Percentiles rank a stretch among this genome's conserved stretches.
Evolutionary conservation across 1,140 invertebrate species (phyloP).

Genomic region (silkworm (Bombyx mori)): DNA sequence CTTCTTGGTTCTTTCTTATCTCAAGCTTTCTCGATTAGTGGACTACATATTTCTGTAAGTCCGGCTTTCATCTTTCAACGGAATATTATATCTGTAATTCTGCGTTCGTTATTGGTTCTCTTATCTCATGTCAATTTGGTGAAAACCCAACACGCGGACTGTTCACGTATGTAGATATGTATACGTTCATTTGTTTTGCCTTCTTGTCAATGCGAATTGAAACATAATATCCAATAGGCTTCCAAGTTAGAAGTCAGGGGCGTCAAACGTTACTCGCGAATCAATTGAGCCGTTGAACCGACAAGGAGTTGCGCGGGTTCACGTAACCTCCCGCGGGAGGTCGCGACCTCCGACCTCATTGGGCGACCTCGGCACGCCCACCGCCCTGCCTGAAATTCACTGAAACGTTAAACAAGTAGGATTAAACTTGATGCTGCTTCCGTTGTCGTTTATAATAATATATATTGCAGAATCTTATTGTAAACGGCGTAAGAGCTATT

Average conservation of each 20-base stretch:
- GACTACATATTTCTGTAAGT: no score
- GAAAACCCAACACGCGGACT: no score
- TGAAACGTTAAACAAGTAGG: conserved; percentile 19
- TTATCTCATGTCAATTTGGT: no score
- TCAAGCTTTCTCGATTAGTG: no score
- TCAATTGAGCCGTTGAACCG: conserved; percentile 25
- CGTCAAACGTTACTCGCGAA: conserved; percentile 34
- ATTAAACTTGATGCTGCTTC: no score
- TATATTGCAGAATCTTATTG: not conserved
- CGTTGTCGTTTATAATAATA: not conserved
- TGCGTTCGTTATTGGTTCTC: no score
- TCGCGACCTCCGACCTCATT: conserved; percentile 60
- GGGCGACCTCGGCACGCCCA: conserved; percentile 46
- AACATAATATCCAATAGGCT: not conserved
- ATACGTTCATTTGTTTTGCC: no score
- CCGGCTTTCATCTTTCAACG: no score
- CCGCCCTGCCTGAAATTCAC: conserved; percentile 31
- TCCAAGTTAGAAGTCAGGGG: conserved; percentile 17
- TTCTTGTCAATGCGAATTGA: no score
- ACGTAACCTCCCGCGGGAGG: conserved; percentile 24
- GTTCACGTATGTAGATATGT: no score
- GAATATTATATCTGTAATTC: no score
- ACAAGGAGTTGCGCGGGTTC: conserved; percentile 19
- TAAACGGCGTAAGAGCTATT: not conserved
- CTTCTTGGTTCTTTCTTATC: no score